Base-by-base conservation (phyloP, 2,797 vertebrate genomes). In the Lepilemur septentrionalis region DNA sequence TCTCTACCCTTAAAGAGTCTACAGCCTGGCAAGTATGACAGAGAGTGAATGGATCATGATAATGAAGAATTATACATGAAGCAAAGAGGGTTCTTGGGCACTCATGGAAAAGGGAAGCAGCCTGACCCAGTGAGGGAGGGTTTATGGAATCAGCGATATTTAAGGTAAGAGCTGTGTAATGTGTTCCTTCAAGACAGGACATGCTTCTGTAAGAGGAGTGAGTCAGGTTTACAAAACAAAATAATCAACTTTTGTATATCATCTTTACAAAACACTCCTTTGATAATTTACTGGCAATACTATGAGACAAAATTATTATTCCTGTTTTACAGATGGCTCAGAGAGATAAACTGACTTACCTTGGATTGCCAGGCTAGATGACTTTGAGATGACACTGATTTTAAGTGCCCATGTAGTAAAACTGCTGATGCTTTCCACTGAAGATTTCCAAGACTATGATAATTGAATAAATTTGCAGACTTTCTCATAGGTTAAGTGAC, bases 311-410 rank as follows among this genome's bases (percentile, higher is more conserved):
- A 97, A 72, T 91, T 55, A 91, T 75, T 65, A 89, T 50, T 94
- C 23, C 75, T 46, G 73, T 94, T 92, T 78, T 93, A 94, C 28
- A 92, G 55, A 92, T 38, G 17, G 91, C 50, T 88, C 67, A 75
- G 83, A 93, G 46, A 73, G 22, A 93, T 28, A 46, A 96, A 70
- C 20, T 72, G 52, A 96, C n/a, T 94, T 63, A 46, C 38, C 17
- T 92, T 59, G 38, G 48, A 92, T 13, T 78, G 65, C 5, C 18
- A 15, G 30, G 57, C 28, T 43, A 55, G 3, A 14, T 75, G 38
- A 82, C 85, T 90, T 87, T 70, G 61, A 84, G 50, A 46, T 55
- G 82, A 95, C 67, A 65, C 15, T 75, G 91, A 83, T n/a, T 91
- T 52, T 92, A 52, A 91, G n/a, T 67, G 43, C 15, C 25, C 32